Base-by-base conservation (phyloP, 2,113 vertebrate genomes). In the Hystrix brachyura region DNA sequence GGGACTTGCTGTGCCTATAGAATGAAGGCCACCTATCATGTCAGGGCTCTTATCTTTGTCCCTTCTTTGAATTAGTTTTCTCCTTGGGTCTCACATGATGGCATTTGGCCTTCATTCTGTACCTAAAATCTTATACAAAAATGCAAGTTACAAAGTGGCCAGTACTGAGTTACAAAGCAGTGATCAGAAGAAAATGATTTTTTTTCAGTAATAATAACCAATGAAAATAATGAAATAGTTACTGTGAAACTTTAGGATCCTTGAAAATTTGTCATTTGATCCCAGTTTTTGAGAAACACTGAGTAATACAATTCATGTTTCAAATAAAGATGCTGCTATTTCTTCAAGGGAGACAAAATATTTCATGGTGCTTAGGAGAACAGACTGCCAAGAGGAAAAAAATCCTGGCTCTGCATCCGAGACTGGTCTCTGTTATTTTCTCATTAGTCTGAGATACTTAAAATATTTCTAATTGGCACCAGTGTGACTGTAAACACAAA, bases 401-500 rank as follows among this genome's bases (percentile, higher is more conserved):
- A 93, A 90, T 94, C 57, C 87, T 96, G 87, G 67, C 51, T 91
- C n/a, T 51, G 29, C 32, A 86, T 67, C 55, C 32, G 53, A 72
- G 65, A 64, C 25, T 62, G 34, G 65, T 78, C 48, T 96, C 43
- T 82, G 51, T 93, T 86, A 74, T 95, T 92, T 96, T 92, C 79
- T 94, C 83, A 84, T 98, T 95, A 94, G 86, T 7, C 43, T 57
- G 53, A 72, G 14, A 67, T 53, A 82, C 64, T 91, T 96, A 88
- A 95, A 97, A 92, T 89, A 94, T 95, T 97, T 97, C 78, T 96
- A 88, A 93, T 67, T 96, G 82, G 86, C 82, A 95, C 72, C 74
- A 86, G 48, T 87, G 23, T 92, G 90, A 21, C 55, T 67, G 1
- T 71, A 86, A 91, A 95, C 53, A 86, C 53, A 88, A 78, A 92